Evolutionary conservation across 2,888 invertebrate genomes (phyloP).

Genomic region (Chesias legatella): DNA sequence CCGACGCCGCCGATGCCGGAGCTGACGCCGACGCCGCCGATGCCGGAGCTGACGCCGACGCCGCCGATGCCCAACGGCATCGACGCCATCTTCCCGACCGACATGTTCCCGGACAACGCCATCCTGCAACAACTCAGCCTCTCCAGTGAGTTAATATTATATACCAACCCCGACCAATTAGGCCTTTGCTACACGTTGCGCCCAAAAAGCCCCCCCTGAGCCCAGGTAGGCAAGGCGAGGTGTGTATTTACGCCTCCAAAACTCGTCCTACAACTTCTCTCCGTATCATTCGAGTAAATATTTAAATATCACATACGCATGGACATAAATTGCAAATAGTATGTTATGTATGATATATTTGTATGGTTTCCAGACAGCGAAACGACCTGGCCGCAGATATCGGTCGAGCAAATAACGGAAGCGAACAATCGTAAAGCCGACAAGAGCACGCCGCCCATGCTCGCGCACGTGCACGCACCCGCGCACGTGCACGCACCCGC

Average conservation of each 20-base stretch:
- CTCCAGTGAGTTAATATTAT: conserved; percentile 28
- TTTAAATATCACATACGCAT: too few species aligned
- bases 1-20: conserved; percentile 23
- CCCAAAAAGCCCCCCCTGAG: too few species aligned
- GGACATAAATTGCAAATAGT: too few species aligned
- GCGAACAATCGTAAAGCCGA: conserved; percentile 68
- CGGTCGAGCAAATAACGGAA: conserved; percentile 66
- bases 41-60: conserved; percentile 18
- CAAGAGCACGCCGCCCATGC: conserved; percentile 50
- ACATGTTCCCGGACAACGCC: conserved; percentile 25
- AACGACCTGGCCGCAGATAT: conserved; percentile 69
- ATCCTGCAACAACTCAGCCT: conserved; percentile 30
- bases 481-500: conserved; percentile 34
- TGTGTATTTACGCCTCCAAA: too few species aligned
- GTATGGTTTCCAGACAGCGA: conserved; percentile 48
- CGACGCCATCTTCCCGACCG: conserved; percentile 25
- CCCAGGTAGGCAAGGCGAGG: too few species aligned
- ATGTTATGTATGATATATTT: neutral
- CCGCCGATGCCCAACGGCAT: conserved; percentile 12
- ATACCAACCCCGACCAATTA: too few species aligned
- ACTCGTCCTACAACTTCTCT: too few species aligned
- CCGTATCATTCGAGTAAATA: too few species aligned
- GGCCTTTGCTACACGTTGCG: too few species aligned
- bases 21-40: conserved; percentile 16
- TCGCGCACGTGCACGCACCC: conserved; percentile 42